Evolutionary conservation across 2,113 vertebrate species (phyloP), one percentile per base, ranked within the genome.

Genomic region (Pollachius pollachius): DNA sequence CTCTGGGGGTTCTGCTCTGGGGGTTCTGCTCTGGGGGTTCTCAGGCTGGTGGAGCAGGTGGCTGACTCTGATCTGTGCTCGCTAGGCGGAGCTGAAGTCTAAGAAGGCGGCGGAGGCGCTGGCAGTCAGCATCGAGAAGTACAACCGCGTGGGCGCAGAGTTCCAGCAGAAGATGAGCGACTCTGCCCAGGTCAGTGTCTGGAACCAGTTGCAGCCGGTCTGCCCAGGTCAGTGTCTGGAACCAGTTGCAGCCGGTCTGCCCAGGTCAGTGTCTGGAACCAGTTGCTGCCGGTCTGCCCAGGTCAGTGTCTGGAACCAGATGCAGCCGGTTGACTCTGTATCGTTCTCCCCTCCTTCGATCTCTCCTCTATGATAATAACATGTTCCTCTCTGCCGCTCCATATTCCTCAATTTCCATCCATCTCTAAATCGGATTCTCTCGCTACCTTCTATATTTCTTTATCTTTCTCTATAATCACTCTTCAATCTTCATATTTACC

Each of bases 91-190:
- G 87, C 84, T 92, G n/a, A 99, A 99, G 89, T 96, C 94, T 13
- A 94, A 93, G 84, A 98, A 99, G 91, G 94, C 95, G 0, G 93
- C 94, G 0, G 94, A 97, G 79, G 91, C 91, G 0, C 94, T 98
- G 67, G 85, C 91, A 0, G 73, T 93, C 13, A 92, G 91, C 0
- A 94, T 97, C 69, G 95, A 97, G 54, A 99, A 98, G 70, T 95
- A 96, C 88, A 98, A 96, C 74, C 78, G 83, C 0, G 94, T 95
- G 27, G 93, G 95, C 0, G 90, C 92, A 0, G 97, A 99, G 80
- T 99, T 97, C 41, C 94, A 98, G 85, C 94, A 94, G 85, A 95
- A 94, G 89, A 98, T 99, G 96, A 89, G 94, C 68, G 96, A 97
- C 62, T 97, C 97, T 0, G 93, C 96, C 13, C 79, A 93, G 95